Conservation (phyloP, 2,797 vertebrate species). For the Pelodytes ibericus region DNA sequence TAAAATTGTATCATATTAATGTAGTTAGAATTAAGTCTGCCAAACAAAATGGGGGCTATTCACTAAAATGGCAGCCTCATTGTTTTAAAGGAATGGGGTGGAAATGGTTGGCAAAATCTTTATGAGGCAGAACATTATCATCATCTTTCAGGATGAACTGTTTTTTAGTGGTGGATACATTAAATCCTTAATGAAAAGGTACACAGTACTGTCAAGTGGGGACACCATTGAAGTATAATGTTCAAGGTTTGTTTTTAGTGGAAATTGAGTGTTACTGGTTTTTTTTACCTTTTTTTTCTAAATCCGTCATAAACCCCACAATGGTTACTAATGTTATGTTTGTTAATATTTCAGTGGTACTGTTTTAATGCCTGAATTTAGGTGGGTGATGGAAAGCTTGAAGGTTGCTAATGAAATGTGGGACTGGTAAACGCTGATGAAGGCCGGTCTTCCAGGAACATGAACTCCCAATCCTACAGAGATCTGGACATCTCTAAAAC, state of each 20-base stretch:
- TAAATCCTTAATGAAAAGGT: no score
- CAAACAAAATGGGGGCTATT: no score
- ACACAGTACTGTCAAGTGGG: neutral
- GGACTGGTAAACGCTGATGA: conserved; percentile 55
- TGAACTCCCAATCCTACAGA: conserved; percentile 65
- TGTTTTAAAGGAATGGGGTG: no score
- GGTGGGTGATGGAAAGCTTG: conserved; percentile 40
- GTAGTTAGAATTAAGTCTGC: no score
- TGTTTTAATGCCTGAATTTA: conserved; percentile 32
- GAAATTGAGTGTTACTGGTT: neutral
- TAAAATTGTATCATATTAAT: no score
- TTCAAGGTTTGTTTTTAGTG: neutral
- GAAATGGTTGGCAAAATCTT: no score
- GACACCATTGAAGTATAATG: neutral
- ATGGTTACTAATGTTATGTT: neutral
- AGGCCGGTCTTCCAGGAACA: conserved; percentile 66
- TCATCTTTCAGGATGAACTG: no score
- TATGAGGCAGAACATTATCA: no score
- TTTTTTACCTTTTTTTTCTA: neutral
- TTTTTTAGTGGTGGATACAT: no score
- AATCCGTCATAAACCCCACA: neutral
- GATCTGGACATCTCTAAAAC: conserved; percentile 77
- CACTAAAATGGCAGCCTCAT: no score
- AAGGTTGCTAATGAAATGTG: conserved; percentile 54
- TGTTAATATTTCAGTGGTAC: conserved; percentile 5